Evolutionary conservation across 1,140 invertebrate genomes (phyloP).

Genomic region (Mya arenaria): DNA sequence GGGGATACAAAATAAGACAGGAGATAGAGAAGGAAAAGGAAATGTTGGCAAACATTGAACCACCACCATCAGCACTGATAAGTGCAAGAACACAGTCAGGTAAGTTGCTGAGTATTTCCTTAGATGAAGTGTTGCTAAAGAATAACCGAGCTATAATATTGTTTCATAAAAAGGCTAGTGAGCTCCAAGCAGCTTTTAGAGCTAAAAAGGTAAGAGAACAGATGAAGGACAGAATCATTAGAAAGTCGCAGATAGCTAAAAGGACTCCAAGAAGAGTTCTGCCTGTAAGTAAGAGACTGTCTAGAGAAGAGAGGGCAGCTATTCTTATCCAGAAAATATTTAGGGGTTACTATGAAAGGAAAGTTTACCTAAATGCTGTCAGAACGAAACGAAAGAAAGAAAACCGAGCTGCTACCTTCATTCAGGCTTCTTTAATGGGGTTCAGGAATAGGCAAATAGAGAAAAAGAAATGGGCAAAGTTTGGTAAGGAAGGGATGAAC

Average conservation of each 20-base stretch:
- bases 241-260: conserved; percentile 13
- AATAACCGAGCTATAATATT: conserved; percentile 41
- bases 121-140: conserved; percentile 38
- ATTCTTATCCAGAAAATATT: conserved; percentile 41
- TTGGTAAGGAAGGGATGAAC: neutral
- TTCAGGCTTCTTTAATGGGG: conserved; percentile 33
- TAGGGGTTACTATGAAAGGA: conserved; percentile 39
- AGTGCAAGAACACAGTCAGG: conserved; percentile 27
- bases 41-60: conserved; percentile 38
- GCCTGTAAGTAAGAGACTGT: neutral
- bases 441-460: conserved; percentile 10
- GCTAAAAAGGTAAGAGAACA: conserved; percentile 14
- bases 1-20: conserved; percentile 24
- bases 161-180: conserved; percentile 40
- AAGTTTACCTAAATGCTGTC: conserved; percentile 14
- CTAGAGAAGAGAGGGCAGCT: conserved; percentile 28
- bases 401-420: conserved; percentile 8
- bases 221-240: conserved; percentile 21
- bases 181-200: conserved; percentile 39
- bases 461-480: neutral
- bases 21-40: conserved; percentile 29
- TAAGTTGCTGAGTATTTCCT: conserved; percentile 21
- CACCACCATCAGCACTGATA: conserved; percentile 5
- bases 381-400: neutral
- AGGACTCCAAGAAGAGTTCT: conserved; percentile 18